Percentiles rank a stretch among this genome's conserved stretches.
Evolutionary conservation across 1,140 invertebrate species (phyloP).

Genomic region (Capitella teleta): DNA sequence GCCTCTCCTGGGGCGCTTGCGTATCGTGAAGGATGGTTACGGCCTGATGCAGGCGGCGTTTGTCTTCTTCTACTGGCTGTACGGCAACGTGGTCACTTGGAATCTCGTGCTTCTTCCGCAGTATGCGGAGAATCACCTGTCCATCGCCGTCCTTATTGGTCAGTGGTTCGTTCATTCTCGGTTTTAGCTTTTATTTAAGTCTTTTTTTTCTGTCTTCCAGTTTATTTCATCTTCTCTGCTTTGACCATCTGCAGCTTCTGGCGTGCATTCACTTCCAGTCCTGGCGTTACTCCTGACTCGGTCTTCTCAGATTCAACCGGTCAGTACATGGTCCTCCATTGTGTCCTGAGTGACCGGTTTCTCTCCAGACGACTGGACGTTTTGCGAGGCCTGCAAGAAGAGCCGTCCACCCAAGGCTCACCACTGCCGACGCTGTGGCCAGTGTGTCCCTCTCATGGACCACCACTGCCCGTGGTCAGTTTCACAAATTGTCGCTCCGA

Average conservation of each 20-base stretch:
- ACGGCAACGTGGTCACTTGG: not conserved
- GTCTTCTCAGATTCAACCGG: no score
- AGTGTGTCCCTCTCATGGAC: conserved; percentile 79
- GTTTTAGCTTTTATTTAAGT: no score
- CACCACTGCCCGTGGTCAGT: conserved; percentile 74
- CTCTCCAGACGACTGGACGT: no score
- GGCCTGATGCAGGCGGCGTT: not conserved
- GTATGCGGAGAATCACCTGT: not conserved
- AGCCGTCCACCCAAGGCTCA: conserved; percentile 74
- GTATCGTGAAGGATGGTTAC: not conserved
- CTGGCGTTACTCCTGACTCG: no score
- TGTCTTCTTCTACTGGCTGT: not conserved
- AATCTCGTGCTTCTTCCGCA: not conserved
- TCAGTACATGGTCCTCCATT: no score
- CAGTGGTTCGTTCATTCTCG: no score
- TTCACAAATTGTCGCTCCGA: no score
- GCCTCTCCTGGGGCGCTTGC: not conserved
- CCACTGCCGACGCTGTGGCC: conserved; percentile 77
- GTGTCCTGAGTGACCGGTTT: no score
- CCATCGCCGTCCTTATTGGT: not conserved
- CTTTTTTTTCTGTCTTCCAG: no score
- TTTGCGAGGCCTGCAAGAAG: conserved; percentile 68
- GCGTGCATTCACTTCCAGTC: no score
- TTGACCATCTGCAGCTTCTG: no score
- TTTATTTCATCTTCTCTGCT: no score